Conservation (phyloP, 1,140 invertebrate genomes). For the Drosophila tristis region DNA sequence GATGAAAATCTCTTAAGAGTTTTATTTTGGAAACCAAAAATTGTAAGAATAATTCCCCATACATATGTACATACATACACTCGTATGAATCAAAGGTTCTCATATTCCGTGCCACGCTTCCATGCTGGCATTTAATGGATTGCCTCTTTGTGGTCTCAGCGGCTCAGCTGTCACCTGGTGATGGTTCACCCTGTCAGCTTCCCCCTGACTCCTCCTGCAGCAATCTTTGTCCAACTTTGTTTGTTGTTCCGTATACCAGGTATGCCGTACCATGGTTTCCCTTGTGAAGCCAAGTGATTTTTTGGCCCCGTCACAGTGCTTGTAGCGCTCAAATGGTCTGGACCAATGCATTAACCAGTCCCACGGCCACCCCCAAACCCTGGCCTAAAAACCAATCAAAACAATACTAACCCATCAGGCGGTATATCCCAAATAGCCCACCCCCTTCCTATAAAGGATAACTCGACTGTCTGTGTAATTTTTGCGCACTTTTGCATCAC, state of each 20-base stretch:
- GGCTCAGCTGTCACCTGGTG: slow-evolving; percentile 52
- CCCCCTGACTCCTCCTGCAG: not conserved
- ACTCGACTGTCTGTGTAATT: slow-evolving; percentile 72
- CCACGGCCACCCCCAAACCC: not conserved
- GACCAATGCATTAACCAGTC: slow-evolving; percentile 4
- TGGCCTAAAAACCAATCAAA: slow-evolving; percentile 78
- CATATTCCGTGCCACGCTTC: slow-evolving; percentile 45
- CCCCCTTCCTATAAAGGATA: slow-evolving; percentile 23
- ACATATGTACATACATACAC: no score
- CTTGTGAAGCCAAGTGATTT: slow-evolving; percentile 48
- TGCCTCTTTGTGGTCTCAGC: slow-evolving; percentile 55
- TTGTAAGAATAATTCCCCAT: no score
- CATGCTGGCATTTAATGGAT: slow-evolving; percentile 52
- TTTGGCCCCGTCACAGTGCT: slow-evolving; percentile 22
- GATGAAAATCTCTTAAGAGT: no score
- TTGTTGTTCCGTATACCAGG: not conserved
- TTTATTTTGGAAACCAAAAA: no score
- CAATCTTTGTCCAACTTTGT: slow-evolving; percentile 28
- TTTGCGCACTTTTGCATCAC: slow-evolving; percentile 81
- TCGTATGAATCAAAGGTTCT: slow-evolving; percentile 35
- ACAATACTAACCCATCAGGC: slow-evolving; percentile 51
- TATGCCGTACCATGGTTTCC: not conserved
- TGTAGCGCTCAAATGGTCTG: slow-evolving; percentile 37
- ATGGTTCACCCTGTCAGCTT: not conserved
- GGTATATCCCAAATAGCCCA: not conserved